Evolutionary conservation across 2,113 vertebrate species (phyloP).

Genomic region (Vimba vimba): DNA sequence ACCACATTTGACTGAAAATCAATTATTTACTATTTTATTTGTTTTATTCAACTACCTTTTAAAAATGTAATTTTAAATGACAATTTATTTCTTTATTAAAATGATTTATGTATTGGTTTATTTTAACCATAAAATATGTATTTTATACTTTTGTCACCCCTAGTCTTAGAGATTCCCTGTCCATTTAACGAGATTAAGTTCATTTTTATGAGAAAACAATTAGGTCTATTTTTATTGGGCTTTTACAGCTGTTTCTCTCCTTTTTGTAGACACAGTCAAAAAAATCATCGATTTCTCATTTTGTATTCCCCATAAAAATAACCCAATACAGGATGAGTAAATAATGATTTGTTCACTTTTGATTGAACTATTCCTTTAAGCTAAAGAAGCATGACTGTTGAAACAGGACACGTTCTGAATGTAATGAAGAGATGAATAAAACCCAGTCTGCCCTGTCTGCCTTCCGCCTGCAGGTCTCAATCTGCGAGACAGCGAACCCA

Average conservation of each 20-base stretch:
- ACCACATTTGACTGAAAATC: not conserved
- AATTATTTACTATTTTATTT: not conserved
- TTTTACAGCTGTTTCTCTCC: not conserved
- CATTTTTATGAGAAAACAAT: not conserved
- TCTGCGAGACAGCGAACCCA: conserved; percentile 17
- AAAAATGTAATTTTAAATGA: not conserved
- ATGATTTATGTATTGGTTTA: not conserved
- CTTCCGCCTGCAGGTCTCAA: conserved; percentile 3
- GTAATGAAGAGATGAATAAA: conserved; percentile 30
- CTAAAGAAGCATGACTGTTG: not conserved
- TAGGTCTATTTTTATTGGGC: not conserved
- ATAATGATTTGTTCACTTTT: not conserved
- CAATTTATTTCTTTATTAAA: not conserved
- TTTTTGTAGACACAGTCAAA: not conserved
- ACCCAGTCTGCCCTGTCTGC: not conserved
- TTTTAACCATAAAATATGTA: too few species aligned
- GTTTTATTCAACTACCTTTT: not conserved
- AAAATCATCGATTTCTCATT: not conserved
- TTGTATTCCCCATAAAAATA: not conserved
- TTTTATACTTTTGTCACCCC: too few species aligned
- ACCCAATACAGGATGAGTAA: not conserved
- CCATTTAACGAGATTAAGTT: too few species aligned
- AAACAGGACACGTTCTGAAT: conserved; percentile 3
- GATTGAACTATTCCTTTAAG: not conserved
- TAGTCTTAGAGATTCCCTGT: too few species aligned